Base-by-base conservation (phyloP, 1,140 invertebrate species). In the Drosophila baimaii region DNA sequence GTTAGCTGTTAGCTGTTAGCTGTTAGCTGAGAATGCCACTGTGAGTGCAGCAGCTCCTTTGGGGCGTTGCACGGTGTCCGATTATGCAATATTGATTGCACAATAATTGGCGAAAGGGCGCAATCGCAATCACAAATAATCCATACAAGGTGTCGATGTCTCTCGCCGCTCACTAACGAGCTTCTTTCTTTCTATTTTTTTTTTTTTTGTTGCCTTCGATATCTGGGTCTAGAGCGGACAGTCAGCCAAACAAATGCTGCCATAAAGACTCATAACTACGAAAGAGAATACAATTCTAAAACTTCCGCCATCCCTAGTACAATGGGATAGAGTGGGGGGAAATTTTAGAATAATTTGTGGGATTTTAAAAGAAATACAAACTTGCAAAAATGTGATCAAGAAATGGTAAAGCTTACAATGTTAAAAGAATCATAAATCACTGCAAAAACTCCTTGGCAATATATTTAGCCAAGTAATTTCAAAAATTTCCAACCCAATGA, bases 61-160 rank as follows among this genome's bases (percentile, higher is more conserved):
- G 69, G 69, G 69, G 69, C 69, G 71, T 70, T 66, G 41, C 69
- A 68, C 62, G 44, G 35, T 68, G 65, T 78, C 79, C 77, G 83
- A 86, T 86, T 86, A 86, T 86, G 83, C 84, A 86, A 86, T 89
- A 86, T 86, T 86, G 83, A 86, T 86, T 86, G 83, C 83, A 88
- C 83, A 88, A 86, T 86, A 86, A 86, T 86, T 86, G 83, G 83
- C 83, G 83, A 86, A 86, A 86, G 82, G 83, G 82, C 70, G 61
- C 79, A 82, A 84, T 85, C 81, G 81, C 62, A 63, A 76, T 79
- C 69, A 52, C 51, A 58, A 71, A 71, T 71, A 71, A 72, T 65
- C 82, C 82, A 73, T 88, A 86, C 82, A 86, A 86, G 82, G 82
- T 88, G 84, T 88, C 84, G 79, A 83, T 71, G 69, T 71, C 69